Evolutionary conservation across 2,113 vertebrate species (phyloP).

Genomic region (Philantomba maxwellii): DNA sequence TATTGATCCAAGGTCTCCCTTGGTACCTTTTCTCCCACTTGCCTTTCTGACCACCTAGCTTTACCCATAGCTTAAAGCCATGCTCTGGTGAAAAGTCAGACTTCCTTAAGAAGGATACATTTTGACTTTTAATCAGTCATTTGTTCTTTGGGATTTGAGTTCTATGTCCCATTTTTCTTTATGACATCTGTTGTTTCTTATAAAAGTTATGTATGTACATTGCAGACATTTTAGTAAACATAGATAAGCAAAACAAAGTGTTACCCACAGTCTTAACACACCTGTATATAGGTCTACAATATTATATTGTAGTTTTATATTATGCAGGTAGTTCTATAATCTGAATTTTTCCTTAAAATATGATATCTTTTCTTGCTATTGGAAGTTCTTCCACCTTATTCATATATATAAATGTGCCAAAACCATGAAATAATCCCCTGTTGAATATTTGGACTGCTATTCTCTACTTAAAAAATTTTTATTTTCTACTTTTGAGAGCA

Average conservation of each 20-base stretch:
- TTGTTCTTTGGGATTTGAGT: neutral
- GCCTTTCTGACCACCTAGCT: neutral
- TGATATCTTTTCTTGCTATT: neutral
- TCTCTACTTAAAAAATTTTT: neutral
- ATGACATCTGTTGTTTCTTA: neutral
- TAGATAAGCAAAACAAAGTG: neutral
- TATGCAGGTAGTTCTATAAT: neutral
- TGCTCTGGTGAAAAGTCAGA: neutral
- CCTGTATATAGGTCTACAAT: neutral
- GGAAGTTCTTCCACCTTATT: neutral
- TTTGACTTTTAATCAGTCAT: neutral
- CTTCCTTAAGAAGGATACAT: neutral
- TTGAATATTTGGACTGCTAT: neutral
- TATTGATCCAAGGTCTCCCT: neutral
- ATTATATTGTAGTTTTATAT: neutral
- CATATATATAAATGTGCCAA: neutral
- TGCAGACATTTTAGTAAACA: neutral
- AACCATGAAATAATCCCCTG: neutral
- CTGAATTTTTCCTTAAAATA: neutral
- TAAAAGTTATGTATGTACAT: neutral
- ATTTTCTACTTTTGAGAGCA: neutral
- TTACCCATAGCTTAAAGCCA: neutral
- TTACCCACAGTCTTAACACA: neutral
- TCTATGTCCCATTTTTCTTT: neutral
- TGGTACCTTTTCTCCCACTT: neutral